Base-by-base conservation (phyloP, 2,113 vertebrate species). In the rat (Rattus norvegicus) region DNA sequence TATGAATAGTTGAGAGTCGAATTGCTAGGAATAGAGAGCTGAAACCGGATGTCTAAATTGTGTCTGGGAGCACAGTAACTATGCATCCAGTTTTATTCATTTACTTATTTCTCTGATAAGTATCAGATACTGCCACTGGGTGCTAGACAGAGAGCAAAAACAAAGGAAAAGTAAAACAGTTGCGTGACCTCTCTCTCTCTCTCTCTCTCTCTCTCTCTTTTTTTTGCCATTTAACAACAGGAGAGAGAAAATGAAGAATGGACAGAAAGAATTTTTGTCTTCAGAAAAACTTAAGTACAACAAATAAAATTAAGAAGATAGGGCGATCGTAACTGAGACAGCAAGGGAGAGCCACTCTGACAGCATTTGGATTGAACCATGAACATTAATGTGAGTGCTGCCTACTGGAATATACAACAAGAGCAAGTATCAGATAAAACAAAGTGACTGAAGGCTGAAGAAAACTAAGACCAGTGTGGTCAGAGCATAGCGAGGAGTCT, bases 401-500 rank as follows among this genome's bases (percentile, higher is more conserved):
- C 92, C 70, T 22, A 36, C 47, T 14, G 84, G 56, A 54, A 19
- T 61, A 26, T 67, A 16, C n/a, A 80, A 12, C 2, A 59, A 73
- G 7, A 47, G 9, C 49, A 92, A 61, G 86, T 52, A 54, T 63
- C 67, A 67, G 80, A 69, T 6, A 65, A 70, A 61, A 81, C 11
- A 73, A 73, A 70, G 61, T 67, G 67, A 47, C 76, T 83, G 47
- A 80, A 54, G 36, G 33, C 49, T 65, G 30, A 19, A 56, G 72
- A 43, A 36, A 91, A 90, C 16, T 20, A 69, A 67, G 79, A 13
- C 17, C 59, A 17, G 13, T 2, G 61, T 26, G 20, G 39, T 67
- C n/a, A 10, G 30, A 59, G 43, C 3, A 12, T 5, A 26, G 3
- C 0, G 0, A 59, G 54, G 16, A 47, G 49, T 5, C 2, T 0